Conservation (phyloP, 2,113 vertebrate genomes). For the Menidia beryllina region DNA sequence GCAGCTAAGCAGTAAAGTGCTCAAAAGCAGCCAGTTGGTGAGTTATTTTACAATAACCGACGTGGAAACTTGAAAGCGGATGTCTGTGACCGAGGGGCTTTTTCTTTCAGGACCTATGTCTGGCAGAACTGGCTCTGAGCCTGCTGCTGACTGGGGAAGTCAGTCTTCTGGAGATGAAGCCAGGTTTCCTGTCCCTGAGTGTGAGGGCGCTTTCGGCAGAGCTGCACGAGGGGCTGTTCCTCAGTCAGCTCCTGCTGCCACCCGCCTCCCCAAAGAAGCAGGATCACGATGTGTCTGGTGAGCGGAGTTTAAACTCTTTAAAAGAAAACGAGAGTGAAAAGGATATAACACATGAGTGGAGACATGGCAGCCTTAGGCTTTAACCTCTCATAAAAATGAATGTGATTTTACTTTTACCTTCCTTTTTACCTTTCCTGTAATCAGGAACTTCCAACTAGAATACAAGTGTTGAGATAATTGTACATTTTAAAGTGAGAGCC, state of each 20-base stretch:
- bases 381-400: too few relatives aligned
- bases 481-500: too few relatives aligned
- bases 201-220: constrained; percentile 88
- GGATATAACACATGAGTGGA: background rate
- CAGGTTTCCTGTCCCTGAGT: constrained; percentile 80
- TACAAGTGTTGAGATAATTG: too few relatives aligned
- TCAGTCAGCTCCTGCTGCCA: constrained; percentile 82
- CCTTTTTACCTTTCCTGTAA: too few relatives aligned
- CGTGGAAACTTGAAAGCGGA: background rate
- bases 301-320: constrained; percentile 23
- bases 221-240: constrained; percentile 93
- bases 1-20: constrained; percentile 94
- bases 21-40: constrained; percentile 94
- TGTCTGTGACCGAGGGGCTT: background rate
- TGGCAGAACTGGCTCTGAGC: constrained; percentile 90
- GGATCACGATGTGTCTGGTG: constrained; percentile 37
- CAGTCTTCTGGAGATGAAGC: constrained; percentile 80
- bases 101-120: constrained; percentile 86
- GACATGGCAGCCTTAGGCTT: background rate
- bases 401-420: too few relatives aligned
- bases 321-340: background rate
- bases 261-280: constrained; percentile 5
- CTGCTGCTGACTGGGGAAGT: constrained; percentile 88
- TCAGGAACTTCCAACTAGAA: too few relatives aligned
- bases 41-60: constrained; percentile 55